Evolutionary conservation across 2,888 invertebrate genomes (phyloP), one percentile per base, ranked within the genome.

Genomic region (Drosophila maculinotata): DNA sequence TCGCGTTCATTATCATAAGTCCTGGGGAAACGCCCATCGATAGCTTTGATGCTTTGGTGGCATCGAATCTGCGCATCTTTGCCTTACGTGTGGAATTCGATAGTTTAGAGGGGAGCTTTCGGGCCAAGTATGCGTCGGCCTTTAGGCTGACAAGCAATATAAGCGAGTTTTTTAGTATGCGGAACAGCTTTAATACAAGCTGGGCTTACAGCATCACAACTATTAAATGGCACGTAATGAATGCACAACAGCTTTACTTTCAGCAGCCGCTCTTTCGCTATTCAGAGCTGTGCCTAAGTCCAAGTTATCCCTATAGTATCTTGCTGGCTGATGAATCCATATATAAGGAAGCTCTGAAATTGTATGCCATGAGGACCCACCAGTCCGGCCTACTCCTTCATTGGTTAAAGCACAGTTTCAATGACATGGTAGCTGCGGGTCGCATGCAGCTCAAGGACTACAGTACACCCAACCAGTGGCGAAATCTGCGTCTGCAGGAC

Each of bases 371-470:
- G 15, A 26, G 33, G 5, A 6, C 30, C 0, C 38, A 44, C 0
- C 65, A 81, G 14, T 14, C 69, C 0, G 82, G 76, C 0, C 15
- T 84, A 1, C 8, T 73, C 0, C 1, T 9, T 0, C 8, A 57
- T n/a, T 82, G 85, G 82, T 7, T 71, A n/a, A 35, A 51, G 1
- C 33, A 45, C 1, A 73, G 76, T 1, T 70, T 68, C 10, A 69
- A 78, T 10, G 82, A 82, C 1, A 69, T 82, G 87, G 52, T 81
- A 0, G 36, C 10, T 17, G 63, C 87, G 0, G 67, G 57, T 8
- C 76, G 53, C 25, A 73, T 81, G 58, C 12, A 42, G 3, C 20
- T 79, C 38, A 68, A 69, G 64, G 82, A 84, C 28, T 67, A 65
- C 28, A 87, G 85, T 14, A 14, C 9, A 6, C 3, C 17, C 4